Conservation (phyloP, 2,888 invertebrate species). For the Netelia melanura region DNA sequence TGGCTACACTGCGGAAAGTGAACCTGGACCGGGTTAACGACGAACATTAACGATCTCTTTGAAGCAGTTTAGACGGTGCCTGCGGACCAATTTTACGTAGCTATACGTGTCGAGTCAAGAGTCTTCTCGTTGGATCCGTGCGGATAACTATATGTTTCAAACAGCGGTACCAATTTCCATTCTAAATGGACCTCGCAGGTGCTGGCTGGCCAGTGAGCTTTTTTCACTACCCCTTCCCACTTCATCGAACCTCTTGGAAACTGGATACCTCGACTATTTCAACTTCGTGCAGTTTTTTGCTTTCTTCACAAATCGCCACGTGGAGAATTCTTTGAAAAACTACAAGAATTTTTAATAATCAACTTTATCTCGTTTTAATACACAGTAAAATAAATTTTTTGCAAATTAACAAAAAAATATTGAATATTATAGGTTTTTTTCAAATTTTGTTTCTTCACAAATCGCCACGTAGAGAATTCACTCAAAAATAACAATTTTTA, state of each 20-base stretch:
- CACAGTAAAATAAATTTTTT: too few species aligned
- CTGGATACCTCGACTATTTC: neutral
- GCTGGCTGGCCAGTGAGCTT: neutral
- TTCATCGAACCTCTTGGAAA: neutral
- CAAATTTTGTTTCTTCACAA: too few species aligned
- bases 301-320: neutral
- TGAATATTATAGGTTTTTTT: too few species aligned
- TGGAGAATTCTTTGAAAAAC: too few species aligned
- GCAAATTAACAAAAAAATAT: too few species aligned
- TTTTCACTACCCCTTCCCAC: neutral
- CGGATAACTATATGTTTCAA: constrained; percentile 15
- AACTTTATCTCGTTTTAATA: too few species aligned
- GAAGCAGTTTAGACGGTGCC: constrained; percentile 61
- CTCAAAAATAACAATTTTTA: too few species aligned
- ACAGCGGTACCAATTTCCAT: constrained; percentile 45
- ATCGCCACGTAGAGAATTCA: too few species aligned
- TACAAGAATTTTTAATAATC: too few species aligned
- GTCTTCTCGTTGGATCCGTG: neutral
- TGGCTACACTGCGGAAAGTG: constrained; percentile 21
- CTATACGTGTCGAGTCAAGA: neutral
- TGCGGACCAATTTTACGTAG: constrained; percentile 10
- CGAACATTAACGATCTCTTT: constrained; percentile 67
- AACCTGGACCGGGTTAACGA: constrained; percentile 49
- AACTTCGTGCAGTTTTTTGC: neutral
- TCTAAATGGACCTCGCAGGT: constrained; percentile 24